phyloP scores from a whole-genome alignment of 2,113 vertebrate species.

The Dipodomys stephensi region DNA sequence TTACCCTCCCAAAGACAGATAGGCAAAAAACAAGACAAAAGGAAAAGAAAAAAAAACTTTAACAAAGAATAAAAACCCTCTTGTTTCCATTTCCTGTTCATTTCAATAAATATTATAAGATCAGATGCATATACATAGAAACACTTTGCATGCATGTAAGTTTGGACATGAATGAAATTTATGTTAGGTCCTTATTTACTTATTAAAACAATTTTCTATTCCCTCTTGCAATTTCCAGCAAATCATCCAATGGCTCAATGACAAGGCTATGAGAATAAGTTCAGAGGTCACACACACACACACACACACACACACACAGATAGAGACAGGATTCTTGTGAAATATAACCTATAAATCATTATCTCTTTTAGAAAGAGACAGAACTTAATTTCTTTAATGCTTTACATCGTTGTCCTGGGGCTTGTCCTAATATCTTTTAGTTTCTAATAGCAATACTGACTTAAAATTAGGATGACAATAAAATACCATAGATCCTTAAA shows the following conservation, averaged over 20 bases:
- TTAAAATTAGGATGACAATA: not conserved
- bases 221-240: conserved; percentile 33
- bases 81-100: too few species aligned
- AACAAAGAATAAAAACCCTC: too few species aligned
- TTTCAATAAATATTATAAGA: too few species aligned
- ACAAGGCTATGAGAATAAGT: conserved; percentile 29
- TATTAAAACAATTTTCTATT: conserved; percentile 14
- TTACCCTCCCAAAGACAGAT: too few species aligned
- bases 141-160: not conserved
- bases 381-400: conserved; percentile 37
- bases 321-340: not conserved
- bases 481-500: conserved; percentile 44
- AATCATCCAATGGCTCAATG: not conserved
- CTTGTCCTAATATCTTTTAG: conserved; percentile 18
- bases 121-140: not conserved
- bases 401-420: not conserved
- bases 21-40: too few species aligned
- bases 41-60: too few species aligned
- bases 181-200: not conserved
- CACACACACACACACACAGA: not conserved
- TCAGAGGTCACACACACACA: not conserved
- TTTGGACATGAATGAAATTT: conserved; percentile 42
- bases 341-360: not conserved
- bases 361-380: conserved; percentile 26
- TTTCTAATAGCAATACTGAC: not conserved